Percentiles rank a stretch among this genome's conserved stretches.
Evolutionary conservation across 2,113 vertebrate genomes (phyloP).

Genomic region (Tonatia bakeri): DNA sequence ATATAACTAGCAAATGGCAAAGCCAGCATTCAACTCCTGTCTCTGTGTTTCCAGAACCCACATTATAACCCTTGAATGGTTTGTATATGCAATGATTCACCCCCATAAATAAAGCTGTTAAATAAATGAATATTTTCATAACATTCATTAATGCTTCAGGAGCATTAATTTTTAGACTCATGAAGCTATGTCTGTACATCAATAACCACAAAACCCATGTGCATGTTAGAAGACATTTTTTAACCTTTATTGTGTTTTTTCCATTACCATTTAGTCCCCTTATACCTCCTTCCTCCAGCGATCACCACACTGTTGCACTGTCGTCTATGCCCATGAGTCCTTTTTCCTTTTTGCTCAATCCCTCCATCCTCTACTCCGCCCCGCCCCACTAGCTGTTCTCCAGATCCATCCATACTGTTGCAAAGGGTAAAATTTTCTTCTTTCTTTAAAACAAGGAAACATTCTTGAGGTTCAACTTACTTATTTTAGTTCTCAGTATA

Average conservation of each 20-base stretch:
- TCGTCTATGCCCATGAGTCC: no score
- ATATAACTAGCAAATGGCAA: not conserved
- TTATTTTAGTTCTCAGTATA: not conserved
- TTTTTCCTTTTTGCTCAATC: no score
- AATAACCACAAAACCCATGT: not conserved
- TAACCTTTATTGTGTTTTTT: no score
- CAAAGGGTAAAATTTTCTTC: no score
- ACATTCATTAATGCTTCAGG: not conserved
- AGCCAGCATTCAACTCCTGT: not conserved
- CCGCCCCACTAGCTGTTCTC: no score
- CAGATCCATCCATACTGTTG: no score
- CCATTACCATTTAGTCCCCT: no score
- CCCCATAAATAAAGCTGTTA: not conserved
- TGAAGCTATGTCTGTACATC: not conserved
- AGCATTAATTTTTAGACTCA: not conserved
- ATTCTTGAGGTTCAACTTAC: not conserved
- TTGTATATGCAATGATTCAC: not conserved
- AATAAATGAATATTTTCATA: not conserved
- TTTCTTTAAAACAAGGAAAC: not conserved
- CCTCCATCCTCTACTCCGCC: no score
- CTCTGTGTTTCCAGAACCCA: not conserved
- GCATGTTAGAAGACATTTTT: not conserved
- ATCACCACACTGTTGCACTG: no score
- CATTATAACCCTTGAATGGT: not conserved
- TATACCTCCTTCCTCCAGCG: no score